A percentile compares a stretch with the other conserved stretches of the same genome.
Evolutionary conservation across 2,113 vertebrate genomes (phyloP).

Genomic region (Collichthys lucidus): DNA sequence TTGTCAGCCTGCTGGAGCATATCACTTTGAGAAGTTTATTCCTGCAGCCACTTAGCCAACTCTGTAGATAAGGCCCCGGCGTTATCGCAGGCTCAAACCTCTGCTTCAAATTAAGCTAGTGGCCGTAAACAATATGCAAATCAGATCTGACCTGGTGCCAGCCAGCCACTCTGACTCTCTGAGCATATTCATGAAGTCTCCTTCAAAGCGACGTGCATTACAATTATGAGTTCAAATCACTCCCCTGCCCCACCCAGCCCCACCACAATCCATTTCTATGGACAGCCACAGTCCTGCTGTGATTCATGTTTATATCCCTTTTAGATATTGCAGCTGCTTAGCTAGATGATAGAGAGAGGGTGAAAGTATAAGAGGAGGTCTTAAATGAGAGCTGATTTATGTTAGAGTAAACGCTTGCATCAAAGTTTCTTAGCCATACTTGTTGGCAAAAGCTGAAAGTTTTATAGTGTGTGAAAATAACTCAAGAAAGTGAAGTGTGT

Average conservation of each 20-base stretch:
- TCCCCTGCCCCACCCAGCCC: conserved; percentile 18
- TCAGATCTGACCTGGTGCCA: conserved; percentile 69
- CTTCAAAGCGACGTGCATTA: conserved; percentile 64
- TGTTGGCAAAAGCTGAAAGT: background rate
- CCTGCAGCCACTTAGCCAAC: conserved; percentile 40
- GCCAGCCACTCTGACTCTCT: conserved; percentile 64
- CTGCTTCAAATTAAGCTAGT: conserved; percentile 72
- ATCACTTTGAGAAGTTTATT: conserved; percentile 63
- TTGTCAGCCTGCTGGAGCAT: conserved; percentile 35
- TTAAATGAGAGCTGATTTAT: conserved; percentile 55
- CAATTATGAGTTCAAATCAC: conserved; percentile 71
- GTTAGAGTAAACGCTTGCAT: background rate
- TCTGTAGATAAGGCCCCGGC: conserved; percentile 48
- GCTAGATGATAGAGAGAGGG: conserved; percentile 14
- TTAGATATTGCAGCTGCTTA: conserved; percentile 58
- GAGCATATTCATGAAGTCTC: conserved; percentile 70
- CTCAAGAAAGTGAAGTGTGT: conserved; percentile 24
- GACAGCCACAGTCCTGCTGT: conserved; percentile 49
- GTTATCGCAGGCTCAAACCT: conserved; percentile 51
- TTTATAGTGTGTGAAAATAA: conserved; percentile 10
- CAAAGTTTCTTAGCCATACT: background rate
- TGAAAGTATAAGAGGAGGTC: conserved; percentile 9
- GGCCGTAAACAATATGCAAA: conserved; percentile 79
- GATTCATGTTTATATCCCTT: conserved; percentile 71
- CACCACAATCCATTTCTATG: conserved; percentile 56